Base-by-base conservation (phyloP, 2,888 invertebrate species). In the Ichneumoninae sp. region DNA sequence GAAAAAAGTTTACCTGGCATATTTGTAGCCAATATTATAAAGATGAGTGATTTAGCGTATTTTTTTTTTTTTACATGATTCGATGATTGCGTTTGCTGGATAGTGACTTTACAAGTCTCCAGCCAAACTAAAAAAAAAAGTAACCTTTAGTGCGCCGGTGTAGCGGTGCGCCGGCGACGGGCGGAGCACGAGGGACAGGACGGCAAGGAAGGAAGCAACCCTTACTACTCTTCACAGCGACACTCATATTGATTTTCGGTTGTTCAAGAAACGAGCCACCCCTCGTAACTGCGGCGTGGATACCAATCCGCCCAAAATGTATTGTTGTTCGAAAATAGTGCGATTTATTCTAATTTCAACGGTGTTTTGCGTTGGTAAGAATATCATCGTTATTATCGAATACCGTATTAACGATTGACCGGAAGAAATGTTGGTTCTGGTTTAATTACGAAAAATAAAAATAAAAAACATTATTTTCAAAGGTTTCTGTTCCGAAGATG, bases 401-500 rank as follows among this genome's bases (percentile, higher is more conserved):
- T n/a, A 30, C 69, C 54, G 7, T 5, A 22, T 10, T 26, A 57
- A 70, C 4, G n/a, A 22, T 44, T 47, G 10, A 16, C 54, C 44
- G n/a, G 50, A 52, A 30, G 36, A 40, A 13, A 40, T 22, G 22
- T 68, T 50, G 68, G 7, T 33, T 30, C 6, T 6, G 6, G 62
- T 16, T 19, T 5, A 6, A 33, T 62, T 7, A 4, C n/a, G 1
- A 5, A n/a, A 62, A 26, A 5, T 30, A 36, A 26, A n/a, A 52
- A 68, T 54, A 65, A 40, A 16, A 65, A 22, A 44, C 8, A 33
- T 52, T 40, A 66, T 75, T 74, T 78, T 84, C 71, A 50, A 92
- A 95, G 95, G 95, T 89, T 91, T 94, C 89, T 97, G 97, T 94
- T 98, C 98, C 89, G 98, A 98, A 95, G 98, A 99, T 96, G 99